Base-by-base conservation (phyloP, 2,797 vertebrate species). In the Nothura maculosa region DNA sequence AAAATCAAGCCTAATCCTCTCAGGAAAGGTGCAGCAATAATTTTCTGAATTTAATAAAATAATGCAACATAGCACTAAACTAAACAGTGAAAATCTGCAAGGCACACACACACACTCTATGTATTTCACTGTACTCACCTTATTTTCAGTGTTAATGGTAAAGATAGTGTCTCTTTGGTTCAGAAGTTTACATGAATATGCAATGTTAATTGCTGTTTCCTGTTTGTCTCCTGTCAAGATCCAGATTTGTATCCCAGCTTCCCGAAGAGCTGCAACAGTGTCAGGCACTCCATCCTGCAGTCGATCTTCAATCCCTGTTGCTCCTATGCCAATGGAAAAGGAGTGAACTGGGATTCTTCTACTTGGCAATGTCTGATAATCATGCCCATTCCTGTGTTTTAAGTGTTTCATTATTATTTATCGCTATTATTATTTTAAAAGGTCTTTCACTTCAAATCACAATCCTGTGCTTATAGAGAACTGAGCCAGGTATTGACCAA, bases 201-300 rank as follows among this genome's bases (percentile, higher is more conserved):
- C 99, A 11, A 99, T 99, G 94, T 99, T 99, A 96, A 99, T 96
- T 4, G 99, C 99, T 72, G 99, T 99, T 98, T 99, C 99, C 28
- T 98, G 97, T 95, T 99, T 99, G 97, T 99, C 99, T 84, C 99
- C 99, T 12, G 99, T 99, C 96, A 99, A 93, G 92, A 99, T 98
- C 99, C 99, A 99, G 91, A 99, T 97, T 95, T 98, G 98, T 88
- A 99, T 99, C 48, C 99, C 99, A 58, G 99, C 99, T 90, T 99
- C 98, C 87, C 97, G 97, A 89, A 99, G 98, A 6, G 99, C 98
- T 20, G 97, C 61, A 2, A 99, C 98, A 40, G 99, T 99, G 89
- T 99, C 99, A 74, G 99, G 98, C 70, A 99, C 99, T 1, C 97
- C 98, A 12, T 99, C 99, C 86, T 99, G 99, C 70, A 99, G 98